These are phyloP conservation scores for Cantharis lateralis DNA, from an alignment of 2,888 invertebrate genomes.

Conservation along the genomic window DNA sequence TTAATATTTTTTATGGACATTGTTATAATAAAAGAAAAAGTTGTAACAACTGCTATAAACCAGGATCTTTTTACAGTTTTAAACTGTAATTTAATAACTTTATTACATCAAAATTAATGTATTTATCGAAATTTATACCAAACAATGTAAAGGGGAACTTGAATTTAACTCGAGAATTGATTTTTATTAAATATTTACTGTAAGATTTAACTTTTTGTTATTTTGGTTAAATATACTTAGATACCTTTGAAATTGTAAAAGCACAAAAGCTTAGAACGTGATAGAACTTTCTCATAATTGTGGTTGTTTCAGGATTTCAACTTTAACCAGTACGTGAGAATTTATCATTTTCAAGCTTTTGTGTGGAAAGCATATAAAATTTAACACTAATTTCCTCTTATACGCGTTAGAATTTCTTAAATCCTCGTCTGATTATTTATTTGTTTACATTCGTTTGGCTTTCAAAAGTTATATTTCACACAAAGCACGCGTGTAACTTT, in stretches of 20 bases:
- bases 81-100: background rate
- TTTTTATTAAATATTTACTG: background rate
- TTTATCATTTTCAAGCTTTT: conserved; percentile 41
- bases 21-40: background rate
- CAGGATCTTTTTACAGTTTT: background rate
- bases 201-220: background rate
- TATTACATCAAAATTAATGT: background rate
- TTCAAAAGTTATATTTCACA: background rate
- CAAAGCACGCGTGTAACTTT: background rate
- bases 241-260: conserved; percentile 7
- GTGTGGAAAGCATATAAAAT: conserved; percentile 43
- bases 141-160: background rate
- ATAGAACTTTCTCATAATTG: conserved; percentile 40
- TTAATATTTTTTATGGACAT: background rate
- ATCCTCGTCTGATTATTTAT: conserved; percentile 9
- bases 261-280: conserved; percentile 36
- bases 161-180: background rate
- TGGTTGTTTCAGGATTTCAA: conserved; percentile 39
- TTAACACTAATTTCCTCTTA: conserved; percentile 40
- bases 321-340: conserved; percentile 33
- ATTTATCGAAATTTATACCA: background rate
- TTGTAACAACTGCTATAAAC: background rate
- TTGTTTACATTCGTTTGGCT: background rate
- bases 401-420: conserved; percentile 31
- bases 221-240: background rate